phyloP scores from a whole-genome alignment of 2,113 vertebrate species.

The Trematomus loennbergii region DNA sequence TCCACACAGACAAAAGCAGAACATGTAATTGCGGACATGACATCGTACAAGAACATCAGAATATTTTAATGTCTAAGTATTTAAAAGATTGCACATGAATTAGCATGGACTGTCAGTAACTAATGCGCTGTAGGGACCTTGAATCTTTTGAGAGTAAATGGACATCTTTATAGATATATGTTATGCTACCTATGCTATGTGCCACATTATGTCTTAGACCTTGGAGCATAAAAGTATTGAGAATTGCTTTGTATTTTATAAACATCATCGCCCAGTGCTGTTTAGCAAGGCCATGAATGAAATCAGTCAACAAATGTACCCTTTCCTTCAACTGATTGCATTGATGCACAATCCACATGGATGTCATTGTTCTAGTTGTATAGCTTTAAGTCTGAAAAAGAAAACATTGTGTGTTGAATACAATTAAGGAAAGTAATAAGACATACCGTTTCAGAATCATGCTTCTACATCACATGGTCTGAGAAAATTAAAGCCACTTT shows the following conservation, averaged over 20 bases:
- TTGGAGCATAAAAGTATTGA: neutral
- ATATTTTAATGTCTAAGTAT: neutral
- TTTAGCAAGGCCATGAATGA: neutral
- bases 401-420: neutral
- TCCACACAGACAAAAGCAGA: conserved; percentile 8
- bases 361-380: neutral
- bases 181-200: neutral
- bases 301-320: neutral
- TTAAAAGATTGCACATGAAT: neutral
- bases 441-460: neutral
- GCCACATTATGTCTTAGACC: neutral
- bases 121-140: neutral
- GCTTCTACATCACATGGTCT: neutral
- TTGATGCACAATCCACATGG: neutral
- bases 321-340: neutral
- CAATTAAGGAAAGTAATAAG: neutral
- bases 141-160: neutral
- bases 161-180: neutral
- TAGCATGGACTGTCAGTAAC: neutral
- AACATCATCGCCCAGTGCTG: neutral
- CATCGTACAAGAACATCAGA: conserved; percentile 1
- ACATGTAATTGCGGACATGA: neutral
- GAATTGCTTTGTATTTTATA: neutral
- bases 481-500: neutral
- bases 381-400: neutral